These are phyloP conservation scores for Drosophila subquinaria DNA, from an alignment of 2,888 invertebrate species.

Conservation along the genomic window DNA sequence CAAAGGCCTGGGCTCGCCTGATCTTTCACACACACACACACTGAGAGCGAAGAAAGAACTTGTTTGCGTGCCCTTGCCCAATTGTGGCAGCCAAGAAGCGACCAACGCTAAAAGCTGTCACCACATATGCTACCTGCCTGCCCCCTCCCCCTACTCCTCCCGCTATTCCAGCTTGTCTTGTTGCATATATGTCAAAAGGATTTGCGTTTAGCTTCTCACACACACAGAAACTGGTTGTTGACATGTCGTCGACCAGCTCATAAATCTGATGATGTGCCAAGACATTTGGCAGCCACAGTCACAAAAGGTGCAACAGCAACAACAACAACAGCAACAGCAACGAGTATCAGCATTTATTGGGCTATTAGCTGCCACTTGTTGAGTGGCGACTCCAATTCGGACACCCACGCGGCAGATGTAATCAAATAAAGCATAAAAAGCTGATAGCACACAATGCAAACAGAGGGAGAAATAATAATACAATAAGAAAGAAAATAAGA, in stretches of 20 bases:
- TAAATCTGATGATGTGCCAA: conserved; percentile 60
- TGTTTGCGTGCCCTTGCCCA: conserved; percentile 72
- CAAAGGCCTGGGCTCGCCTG: conserved; percentile 33
- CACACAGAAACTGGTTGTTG: conserved; percentile 49
- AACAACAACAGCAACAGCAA: conserved; percentile 5
- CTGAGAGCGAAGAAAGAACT: conserved; percentile 55
- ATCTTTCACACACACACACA: conserved; percentile 43
- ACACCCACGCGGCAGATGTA: conserved; percentile 66
- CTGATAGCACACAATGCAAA: conserved; percentile 53
- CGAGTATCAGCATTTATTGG: conserved; percentile 65
- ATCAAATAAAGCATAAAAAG: conserved; percentile 60
- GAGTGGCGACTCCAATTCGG: conserved; percentile 53
- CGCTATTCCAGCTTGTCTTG: conserved; percentile 28
- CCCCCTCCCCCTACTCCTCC: background rate
- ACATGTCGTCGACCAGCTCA: conserved; percentile 31
- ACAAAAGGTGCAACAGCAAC: conserved; percentile 24
- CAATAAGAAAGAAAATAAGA: background rate
- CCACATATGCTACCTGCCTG: conserved; percentile 44
- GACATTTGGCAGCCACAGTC: conserved; percentile 40
- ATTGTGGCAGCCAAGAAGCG: conserved; percentile 54
- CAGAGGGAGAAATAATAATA: background rate
- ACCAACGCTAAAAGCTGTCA: conserved; percentile 45
- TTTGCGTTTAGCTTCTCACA: conserved; percentile 42
- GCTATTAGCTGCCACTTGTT: conserved; percentile 77
- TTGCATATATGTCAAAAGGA: conserved; percentile 66